Conservation (phyloP, 2,888 invertebrate genomes). For the Meloe dianella region DNA sequence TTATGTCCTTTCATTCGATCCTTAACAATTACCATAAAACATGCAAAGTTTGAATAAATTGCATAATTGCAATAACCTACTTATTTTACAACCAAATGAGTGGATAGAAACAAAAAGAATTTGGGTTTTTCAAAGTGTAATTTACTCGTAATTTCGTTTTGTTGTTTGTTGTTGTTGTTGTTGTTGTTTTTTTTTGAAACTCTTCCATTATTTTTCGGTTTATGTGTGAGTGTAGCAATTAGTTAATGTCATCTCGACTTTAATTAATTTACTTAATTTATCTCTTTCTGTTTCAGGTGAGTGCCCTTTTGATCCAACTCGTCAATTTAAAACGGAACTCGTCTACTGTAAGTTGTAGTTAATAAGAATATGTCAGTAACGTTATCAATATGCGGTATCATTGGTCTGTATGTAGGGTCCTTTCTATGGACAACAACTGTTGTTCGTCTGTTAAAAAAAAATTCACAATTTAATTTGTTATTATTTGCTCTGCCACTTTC, state of each 20-base stretch:
- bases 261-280: conserved; percentile 32
- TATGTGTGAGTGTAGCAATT: conserved; percentile 29
- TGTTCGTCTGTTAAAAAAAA: no score
- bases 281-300: conserved; percentile 44
- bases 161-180: no score
- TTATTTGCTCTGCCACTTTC: no score
- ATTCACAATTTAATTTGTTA: no score
- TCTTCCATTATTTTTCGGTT: conserved; percentile 36
- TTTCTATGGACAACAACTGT: no score
- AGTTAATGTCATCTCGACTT: conserved; percentile 28
- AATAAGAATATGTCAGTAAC: no score
- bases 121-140: conserved; percentile 43
- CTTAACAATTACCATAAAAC: no score
- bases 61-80: conserved; percentile 57
- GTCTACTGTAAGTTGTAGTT: background rate
- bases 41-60: conserved; percentile 53
- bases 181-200: conserved; percentile 32
- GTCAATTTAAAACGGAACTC: background rate
- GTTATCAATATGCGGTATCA: no score
- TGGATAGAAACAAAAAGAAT: conserved; percentile 52
- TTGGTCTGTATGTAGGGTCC: no score
- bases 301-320: conserved; percentile 5
- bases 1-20: conserved; percentile 53
- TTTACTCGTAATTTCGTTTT: no score
- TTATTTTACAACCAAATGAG: conserved; percentile 45